Conservation (phyloP, 2,113 vertebrate genomes). For the Pseudorhombus dupliciocellatus region DNA sequence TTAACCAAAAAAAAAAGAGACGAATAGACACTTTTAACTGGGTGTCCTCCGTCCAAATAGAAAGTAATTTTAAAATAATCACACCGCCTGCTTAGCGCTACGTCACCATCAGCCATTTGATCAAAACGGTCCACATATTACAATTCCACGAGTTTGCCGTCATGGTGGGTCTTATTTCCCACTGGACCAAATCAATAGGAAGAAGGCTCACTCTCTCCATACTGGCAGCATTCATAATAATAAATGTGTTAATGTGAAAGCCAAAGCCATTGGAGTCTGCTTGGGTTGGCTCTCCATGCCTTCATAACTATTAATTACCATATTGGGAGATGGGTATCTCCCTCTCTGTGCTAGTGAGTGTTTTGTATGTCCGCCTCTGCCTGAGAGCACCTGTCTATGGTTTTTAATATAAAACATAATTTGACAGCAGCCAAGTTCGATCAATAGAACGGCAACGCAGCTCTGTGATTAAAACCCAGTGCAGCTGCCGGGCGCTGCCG, state of each 20-base stretch:
- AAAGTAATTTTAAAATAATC: not conserved
- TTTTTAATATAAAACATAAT: conserved; percentile 54
- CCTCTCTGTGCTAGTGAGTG: not conserved
- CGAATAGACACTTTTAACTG: conserved; percentile 6
- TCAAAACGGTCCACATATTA: conserved; percentile 20
- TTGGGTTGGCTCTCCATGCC: conserved; percentile 63
- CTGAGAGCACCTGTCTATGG: conserved; percentile 33
- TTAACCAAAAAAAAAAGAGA: conserved; percentile 17
- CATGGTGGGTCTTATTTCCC: conserved; percentile 46
- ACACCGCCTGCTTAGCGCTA: conserved; percentile 3
- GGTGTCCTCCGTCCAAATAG: not conserved
- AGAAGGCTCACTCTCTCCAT: conserved; percentile 36
- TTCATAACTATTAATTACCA: conserved; percentile 69
- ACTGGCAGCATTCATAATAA: conserved; percentile 74
- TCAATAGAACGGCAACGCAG: conserved; percentile 41
- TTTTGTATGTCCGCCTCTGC: conserved; percentile 17
- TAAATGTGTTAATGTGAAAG: conserved; percentile 66
- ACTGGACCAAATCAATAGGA: conserved; percentile 60
- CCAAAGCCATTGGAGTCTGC: conserved; percentile 53
- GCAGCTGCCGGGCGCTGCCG: conserved; percentile 28
- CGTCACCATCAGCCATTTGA: not conserved
- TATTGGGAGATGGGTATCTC: conserved; percentile 39
- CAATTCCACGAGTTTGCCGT: conserved; percentile 21
- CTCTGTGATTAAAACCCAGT: conserved; percentile 62
- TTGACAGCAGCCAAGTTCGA: conserved; percentile 36